These are phyloP conservation scores for Cylindroiulus punctatus DNA, from an alignment of 2,888 invertebrate species.

Conservation along the genomic window DNA sequence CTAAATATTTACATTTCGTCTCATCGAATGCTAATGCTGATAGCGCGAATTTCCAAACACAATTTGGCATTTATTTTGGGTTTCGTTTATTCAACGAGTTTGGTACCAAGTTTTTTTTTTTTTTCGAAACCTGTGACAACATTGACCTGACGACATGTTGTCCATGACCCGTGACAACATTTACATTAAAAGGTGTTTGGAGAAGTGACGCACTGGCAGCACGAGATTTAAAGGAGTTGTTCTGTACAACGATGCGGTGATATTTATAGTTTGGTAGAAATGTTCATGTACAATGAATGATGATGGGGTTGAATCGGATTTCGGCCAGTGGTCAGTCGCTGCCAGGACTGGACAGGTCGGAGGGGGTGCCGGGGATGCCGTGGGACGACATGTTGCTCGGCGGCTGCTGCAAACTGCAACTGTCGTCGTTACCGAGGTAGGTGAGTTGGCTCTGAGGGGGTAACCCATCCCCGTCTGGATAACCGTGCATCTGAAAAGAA, in stretches of 20 bases:
- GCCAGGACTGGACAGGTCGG: slow-evolving; percentile 59
- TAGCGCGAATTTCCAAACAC: neutral
- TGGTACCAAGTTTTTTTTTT: neutral
- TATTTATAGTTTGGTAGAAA: neutral
- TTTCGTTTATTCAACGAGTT: neutral
- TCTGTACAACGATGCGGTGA: slow-evolving; percentile 6
- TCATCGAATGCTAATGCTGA: neutral
- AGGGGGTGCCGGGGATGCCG: slow-evolving; percentile 58
- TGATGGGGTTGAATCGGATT: neutral
- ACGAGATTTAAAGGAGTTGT: neutral
- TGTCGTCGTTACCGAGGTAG: slow-evolving; percentile 87
- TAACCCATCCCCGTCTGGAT: slow-evolving; percentile 58
- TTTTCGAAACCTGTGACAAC: slow-evolving; percentile 17
- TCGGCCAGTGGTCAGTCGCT: slow-evolving; percentile 57
- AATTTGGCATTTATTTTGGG: neutral
- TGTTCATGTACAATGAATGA: slow-evolving; percentile 40
- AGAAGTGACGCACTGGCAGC: neutral
- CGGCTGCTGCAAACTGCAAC: slow-evolving; percentile 64
- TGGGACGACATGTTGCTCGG: slow-evolving; percentile 59
- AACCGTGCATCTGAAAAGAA: slow-evolving; percentile 60
- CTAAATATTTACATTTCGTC: slow-evolving; percentile 30
- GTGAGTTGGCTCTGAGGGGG: slow-evolving; percentile 69
- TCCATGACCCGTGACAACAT: slow-evolving; percentile 27
- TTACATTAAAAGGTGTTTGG: slow-evolving; percentile 28
- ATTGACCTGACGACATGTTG: too few species aligned